A percentile compares a stretch with the other conserved stretches of the same genome.
phyloP scores from a whole-genome alignment of 2,888 invertebrate genomes.

The Mesoligia furuncula region DNA sequence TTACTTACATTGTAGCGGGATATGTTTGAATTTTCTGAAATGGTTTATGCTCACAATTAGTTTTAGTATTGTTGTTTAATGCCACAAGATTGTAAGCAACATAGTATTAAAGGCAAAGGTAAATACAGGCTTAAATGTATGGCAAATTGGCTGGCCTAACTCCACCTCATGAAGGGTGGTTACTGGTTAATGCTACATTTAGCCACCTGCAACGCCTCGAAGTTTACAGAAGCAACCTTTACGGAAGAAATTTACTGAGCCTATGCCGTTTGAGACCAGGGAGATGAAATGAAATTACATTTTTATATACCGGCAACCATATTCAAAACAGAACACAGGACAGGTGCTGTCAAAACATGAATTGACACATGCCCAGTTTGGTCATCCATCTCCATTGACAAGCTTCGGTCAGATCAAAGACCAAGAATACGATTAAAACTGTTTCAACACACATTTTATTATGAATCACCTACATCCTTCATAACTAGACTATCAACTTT shows the following conservation, averaged over 20 bases:
- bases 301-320: neutral
- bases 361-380: conserved; percentile 15
- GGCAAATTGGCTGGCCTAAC: neutral
- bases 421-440: conserved; percentile 54
- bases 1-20: conserved; percentile 36
- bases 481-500: conserved; percentile 64
- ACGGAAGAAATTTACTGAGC: neutral
- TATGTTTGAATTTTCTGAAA: conserved; percentile 34
- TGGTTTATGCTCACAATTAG: conserved; percentile 9
- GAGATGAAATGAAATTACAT: neutral
- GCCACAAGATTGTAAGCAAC: neutral
- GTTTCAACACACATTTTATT: conserved; percentile 53
- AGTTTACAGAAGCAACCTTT: neutral
- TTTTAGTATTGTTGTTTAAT: conserved; percentile 16
- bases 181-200: neutral
- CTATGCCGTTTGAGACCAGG: neutral
- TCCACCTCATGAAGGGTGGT: neutral
- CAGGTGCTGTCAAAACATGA: conserved; percentile 1
- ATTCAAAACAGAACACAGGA: neutral
- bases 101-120: neutral
- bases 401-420: conserved; percentile 41
- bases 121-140: neutral
- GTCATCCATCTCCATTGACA: conserved; percentile 31
- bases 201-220: neutral
- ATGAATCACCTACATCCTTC: conserved; percentile 65